A percentile compares a stretch with the other conserved stretches of the same genome.
phyloP scores from a whole-genome alignment of 2,888 invertebrate genomes.

The Drosophila niveifrons region DNA sequence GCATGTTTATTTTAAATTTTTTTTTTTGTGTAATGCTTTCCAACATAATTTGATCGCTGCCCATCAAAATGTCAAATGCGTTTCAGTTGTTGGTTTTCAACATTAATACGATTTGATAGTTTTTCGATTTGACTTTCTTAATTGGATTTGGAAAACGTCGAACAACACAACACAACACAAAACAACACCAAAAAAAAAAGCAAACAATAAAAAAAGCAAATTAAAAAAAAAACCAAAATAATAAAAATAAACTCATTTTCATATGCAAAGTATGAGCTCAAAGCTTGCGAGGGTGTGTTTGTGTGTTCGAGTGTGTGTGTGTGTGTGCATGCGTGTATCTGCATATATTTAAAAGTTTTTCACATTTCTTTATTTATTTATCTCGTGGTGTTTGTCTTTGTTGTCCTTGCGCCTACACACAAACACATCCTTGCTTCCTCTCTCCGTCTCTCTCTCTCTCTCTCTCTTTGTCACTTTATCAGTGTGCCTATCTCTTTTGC shows the following conservation, averaged over 20 bases:
- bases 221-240: slow-evolving; percentile 14
- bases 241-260: slow-evolving; percentile 70
- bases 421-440: slow-evolving; percentile 10
- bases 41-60: slow-evolving; percentile 29
- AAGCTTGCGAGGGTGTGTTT: slow-evolving; percentile 1
- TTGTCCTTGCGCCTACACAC: slow-evolving; percentile 30
- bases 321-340: slow-evolving; percentile 64
- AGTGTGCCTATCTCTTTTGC: background rate
- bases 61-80: slow-evolving; percentile 54
- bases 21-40: background rate
- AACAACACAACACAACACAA: slow-evolving; percentile 22
- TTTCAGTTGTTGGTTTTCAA: slow-evolving; percentile 12
- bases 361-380: slow-evolving; percentile 65
- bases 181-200: background rate
- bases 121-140: slow-evolving; percentile 49
- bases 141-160: slow-evolving; percentile 55
- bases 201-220: slow-evolving; percentile 19
- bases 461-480: background rate
- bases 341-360: slow-evolving; percentile 71
- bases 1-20: no score
- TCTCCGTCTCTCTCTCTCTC: background rate
- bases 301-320: slow-evolving; percentile 13
- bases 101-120: slow-evolving; percentile 61
- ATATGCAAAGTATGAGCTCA: slow-evolving; percentile 67
- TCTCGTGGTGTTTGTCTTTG: slow-evolving; percentile 53